Evolutionary conservation across 2,797 vertebrate genomes (phyloP).

Genomic region (Dallia pectoralis): DNA sequence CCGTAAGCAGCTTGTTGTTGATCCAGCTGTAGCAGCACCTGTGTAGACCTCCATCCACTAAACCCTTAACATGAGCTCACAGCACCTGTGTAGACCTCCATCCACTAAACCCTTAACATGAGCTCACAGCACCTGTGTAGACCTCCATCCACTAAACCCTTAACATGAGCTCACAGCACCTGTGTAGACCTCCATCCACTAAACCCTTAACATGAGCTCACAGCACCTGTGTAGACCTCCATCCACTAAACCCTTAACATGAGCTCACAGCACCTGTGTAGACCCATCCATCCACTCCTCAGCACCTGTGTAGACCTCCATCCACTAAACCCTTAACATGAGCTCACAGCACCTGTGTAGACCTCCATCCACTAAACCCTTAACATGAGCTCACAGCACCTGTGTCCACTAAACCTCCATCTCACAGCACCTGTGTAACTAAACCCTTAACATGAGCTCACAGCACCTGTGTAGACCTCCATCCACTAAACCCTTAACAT

Average conservation of each 20-base stretch:
- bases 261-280: constrained; percentile 29
- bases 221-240: constrained; percentile 22
- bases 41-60: not conserved
- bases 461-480: constrained; percentile 22
- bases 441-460: too few relatives aligned
- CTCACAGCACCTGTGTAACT: too few relatives aligned
- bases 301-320: constrained; percentile 19
- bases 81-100: constrained; percentile 19
- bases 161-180: constrained; percentile 20
- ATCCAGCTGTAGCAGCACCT: constrained; percentile 31
- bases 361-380: too few relatives aligned
- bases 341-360: constrained; percentile 29
- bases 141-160: too few relatives aligned
- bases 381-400: constrained; percentile 20
- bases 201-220: too few relatives aligned
- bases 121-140: constrained; percentile 29
- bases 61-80: not conserved
- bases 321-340: too few relatives aligned
- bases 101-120: too few relatives aligned
- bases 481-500: too few relatives aligned
- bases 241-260: too few relatives aligned
- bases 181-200: not conserved
- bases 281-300: not conserved
- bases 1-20: too few relatives aligned
- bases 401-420: not conserved